Percentiles rank a stretch among this genome's conserved stretches.
Conservation (phyloP, 2,888 invertebrate genomes). For the Scrobipalpa atriplicella region DNA sequence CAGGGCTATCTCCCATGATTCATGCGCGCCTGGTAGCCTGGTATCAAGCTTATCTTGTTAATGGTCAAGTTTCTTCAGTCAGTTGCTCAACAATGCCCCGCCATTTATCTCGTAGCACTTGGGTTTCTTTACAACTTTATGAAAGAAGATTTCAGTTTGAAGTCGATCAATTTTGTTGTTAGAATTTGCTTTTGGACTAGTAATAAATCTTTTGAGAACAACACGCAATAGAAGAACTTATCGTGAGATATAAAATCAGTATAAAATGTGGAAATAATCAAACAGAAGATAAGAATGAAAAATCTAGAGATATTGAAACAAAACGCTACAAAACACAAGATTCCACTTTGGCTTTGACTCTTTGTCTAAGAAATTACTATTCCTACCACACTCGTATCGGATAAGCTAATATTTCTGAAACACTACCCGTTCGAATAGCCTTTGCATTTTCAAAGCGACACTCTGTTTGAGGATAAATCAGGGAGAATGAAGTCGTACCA, state of each 20-base stretch:
- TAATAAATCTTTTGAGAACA: too few relatives aligned
- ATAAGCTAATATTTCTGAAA: slow-evolving; percentile 27
- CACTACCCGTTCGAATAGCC: slow-evolving; percentile 21
- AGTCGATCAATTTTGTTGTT: neutral
- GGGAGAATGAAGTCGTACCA: slow-evolving; percentile 27
- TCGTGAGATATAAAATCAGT: too few relatives aligned
- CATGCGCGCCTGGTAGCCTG: slow-evolving; percentile 28
- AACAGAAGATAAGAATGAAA: neutral
- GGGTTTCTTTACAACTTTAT: slow-evolving; percentile 12
- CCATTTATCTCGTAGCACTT: slow-evolving; percentile 2
- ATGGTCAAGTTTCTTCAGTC: slow-evolving; percentile 25
- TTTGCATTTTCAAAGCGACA: slow-evolving; percentile 28
- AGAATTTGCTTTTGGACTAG: too few relatives aligned
- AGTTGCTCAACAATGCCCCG: slow-evolving; percentile 13
- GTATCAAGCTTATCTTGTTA: slow-evolving; percentile 25
- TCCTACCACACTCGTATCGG: slow-evolving; percentile 9
- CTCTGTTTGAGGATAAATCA: slow-evolving; percentile 27
- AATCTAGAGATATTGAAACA: neutral
- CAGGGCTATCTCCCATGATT: slow-evolving; percentile 29
- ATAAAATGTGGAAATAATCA: too few relatives aligned
- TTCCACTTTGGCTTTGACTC: slow-evolving; percentile 7
- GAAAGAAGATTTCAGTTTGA: slow-evolving; percentile 10
- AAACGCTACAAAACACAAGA: slow-evolving; percentile 15
- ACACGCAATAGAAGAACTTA: too few relatives aligned
- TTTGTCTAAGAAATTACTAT: slow-evolving; percentile 16